These are phyloP conservation scores for Sebastes cheni DNA, from an alignment of 2,797 vertebrate genomes.

Conservation along the genomic window DNA sequence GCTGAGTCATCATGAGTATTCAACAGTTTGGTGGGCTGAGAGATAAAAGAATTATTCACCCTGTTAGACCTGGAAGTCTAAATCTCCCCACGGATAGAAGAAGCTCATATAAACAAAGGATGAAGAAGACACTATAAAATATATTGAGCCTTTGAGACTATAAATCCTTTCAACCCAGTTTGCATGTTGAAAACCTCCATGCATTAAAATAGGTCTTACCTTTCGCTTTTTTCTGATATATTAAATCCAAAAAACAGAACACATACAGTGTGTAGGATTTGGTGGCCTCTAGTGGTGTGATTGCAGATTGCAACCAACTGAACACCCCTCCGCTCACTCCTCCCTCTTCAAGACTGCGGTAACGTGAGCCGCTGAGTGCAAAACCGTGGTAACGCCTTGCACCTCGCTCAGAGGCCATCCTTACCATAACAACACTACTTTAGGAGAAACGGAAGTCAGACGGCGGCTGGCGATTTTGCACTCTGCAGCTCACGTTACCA, in stretches of 20 bases:
- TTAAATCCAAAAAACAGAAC: not conserved
- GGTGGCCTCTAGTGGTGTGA: too few species aligned
- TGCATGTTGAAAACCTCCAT: not conserved
- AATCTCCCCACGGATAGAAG: not conserved
- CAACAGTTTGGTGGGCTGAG: not conserved
- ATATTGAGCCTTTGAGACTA: not conserved
- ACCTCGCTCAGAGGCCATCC: too few species aligned
- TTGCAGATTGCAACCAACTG: too few species aligned
- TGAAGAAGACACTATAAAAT: not conserved
- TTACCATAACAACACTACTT: too few species aligned
- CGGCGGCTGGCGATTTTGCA: too few species aligned
- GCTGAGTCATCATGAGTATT: not conserved
- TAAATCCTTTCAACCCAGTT: not conserved
- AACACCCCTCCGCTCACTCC: too few species aligned
- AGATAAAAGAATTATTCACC: not conserved
- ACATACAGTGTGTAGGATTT: too few species aligned
- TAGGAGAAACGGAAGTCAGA: too few species aligned
- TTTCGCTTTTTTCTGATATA: not conserved
- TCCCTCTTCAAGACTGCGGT: too few species aligned
- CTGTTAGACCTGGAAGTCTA: not conserved
- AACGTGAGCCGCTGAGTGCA: too few species aligned
- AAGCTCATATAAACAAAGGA: not conserved
- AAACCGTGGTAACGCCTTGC: too few species aligned
- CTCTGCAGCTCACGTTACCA: too few species aligned
- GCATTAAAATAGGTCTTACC: not conserved